Percentiles rank a stretch among this genome's conserved stretches.
Evolutionary conservation across 1,140 invertebrate genomes (phyloP).

Genomic region (Melitaea cinxia): DNA sequence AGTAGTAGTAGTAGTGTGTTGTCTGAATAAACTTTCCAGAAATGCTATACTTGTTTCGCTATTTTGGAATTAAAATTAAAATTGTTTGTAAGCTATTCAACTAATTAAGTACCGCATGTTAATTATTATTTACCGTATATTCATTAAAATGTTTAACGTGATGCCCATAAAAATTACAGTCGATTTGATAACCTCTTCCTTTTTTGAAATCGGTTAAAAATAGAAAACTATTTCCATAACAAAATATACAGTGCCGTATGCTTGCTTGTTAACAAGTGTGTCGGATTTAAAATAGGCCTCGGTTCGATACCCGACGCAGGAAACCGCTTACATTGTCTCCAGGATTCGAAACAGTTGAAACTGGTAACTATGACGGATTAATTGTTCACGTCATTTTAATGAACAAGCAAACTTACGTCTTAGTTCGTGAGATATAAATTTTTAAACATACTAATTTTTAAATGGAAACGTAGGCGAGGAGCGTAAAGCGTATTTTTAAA

Average conservation of each 20-base stretch:
- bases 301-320: constrained; percentile 18
- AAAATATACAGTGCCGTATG: not conserved
- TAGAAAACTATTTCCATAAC: not conserved
- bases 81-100: no score
- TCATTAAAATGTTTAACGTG: no score
- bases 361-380: constrained; percentile 10
- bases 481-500: no score
- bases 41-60: not conserved
- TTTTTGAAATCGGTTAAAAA: no score
- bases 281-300: constrained; percentile 16
- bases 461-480: no score
- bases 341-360: constrained; percentile 4
- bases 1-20: not conserved
- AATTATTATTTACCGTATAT: no score
- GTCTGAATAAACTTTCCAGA: not conserved
- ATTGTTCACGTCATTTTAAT: constrained; percentile 1
- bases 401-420: not conserved
- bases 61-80: not conserved
- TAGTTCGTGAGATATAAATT: not conserved
- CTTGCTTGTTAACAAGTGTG: constrained; percentile 10
- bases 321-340: constrained; percentile 14
- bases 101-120: no score
- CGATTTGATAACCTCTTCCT: no score
- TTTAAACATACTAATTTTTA: no score
- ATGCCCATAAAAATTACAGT: no score